Evolutionary conservation across 1,140 invertebrate species (phyloP), one percentile per base, ranked within the genome.

Genomic region (Monochamus saltuarius): DNA sequence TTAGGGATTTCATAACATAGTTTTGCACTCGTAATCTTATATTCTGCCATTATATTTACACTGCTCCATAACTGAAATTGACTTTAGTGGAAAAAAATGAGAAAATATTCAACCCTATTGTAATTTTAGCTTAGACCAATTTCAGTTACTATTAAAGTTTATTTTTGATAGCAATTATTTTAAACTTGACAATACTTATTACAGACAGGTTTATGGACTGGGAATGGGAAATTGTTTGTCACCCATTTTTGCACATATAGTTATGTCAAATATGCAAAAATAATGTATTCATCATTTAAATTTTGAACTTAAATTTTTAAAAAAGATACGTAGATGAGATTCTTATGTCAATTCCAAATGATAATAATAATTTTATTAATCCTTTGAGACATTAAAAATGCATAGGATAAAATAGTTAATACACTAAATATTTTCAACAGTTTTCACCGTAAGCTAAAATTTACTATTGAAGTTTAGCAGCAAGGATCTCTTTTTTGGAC

Each of bases 241-340:
- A 0, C 55, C 54, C 10, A 51, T 57, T 14, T 38, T 17, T 13
- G 8, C 37, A 7, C 42, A 61, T 50, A 50, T 62, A n/a, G n/a
- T n/a, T n/a, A n/a, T n/a, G n/a, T n/a, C n/a, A n/a, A n/a, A n/a
- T n/a, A n/a, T n/a, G n/a, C 16, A 38, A 61, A n/a, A n/a, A n/a
- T n/a, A n/a, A n/a, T n/a, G n/a, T 22, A 64, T 64, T 57, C 16
- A 17, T 11, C 46, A 61, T 10, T 46, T 61, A 36, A 57, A 42
- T 16, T 17, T 60, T 14, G 29, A 11, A 8, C 17, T 11, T 40
- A 10, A 7, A 45, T 7, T 7, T 45, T 14, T 11, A n/a, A 45
- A 11, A 14, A 11, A 45, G 42, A 45, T 45, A 14, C 16, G 42
- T 45, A 9, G 42, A 45, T 45, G 42, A n/a, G n/a, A n/a, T n/a